Percentiles rank a stretch among this genome's conserved stretches.
phyloP scores from a whole-genome alignment of 1,140 invertebrate genomes.

The Brachionus manjavacas region DNA sequence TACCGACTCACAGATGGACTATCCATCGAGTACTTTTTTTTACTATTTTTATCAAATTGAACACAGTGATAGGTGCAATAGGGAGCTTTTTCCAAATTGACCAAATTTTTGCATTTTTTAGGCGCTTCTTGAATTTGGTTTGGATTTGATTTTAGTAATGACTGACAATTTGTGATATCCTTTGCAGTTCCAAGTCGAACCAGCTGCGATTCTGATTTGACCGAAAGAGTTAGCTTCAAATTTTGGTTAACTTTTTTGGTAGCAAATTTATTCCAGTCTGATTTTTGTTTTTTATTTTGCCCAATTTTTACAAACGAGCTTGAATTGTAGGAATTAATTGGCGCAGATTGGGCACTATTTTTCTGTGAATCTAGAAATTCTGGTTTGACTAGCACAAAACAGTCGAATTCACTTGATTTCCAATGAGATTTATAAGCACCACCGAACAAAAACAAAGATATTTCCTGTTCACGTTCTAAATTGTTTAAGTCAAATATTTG shows the following conservation, averaged over 20 bases:
- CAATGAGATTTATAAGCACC: constrained; percentile 25
- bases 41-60: constrained; percentile 19
- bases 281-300: constrained; percentile 2
- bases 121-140: not conserved
- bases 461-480: constrained; percentile 27
- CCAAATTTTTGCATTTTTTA: constrained; percentile 40
- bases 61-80: constrained; percentile 33
- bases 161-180: constrained; percentile 35
- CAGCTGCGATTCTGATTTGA: constrained; percentile 10
- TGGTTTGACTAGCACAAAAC: constrained; percentile 19
- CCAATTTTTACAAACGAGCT: constrained; percentile 9
- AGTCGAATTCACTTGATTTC: constrained; percentile 30
- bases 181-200: constrained; percentile 27
- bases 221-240: not conserved
- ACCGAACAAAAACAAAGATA: constrained; percentile 25
- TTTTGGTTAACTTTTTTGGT: constrained; percentile 29
- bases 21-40: constrained; percentile 13
- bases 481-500: constrained; percentile 30
- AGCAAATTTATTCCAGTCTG: constrained; percentile 25
- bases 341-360: not conserved
- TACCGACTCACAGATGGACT: not conserved
- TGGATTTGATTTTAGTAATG: constrained; percentile 15
- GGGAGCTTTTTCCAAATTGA: constrained; percentile 33
- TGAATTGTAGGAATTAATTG: not conserved
- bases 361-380: constrained; percentile 22